Evolutionary conservation across 1,140 invertebrate species (phyloP).

Genomic region (Branchinecta lindahli): DNA sequence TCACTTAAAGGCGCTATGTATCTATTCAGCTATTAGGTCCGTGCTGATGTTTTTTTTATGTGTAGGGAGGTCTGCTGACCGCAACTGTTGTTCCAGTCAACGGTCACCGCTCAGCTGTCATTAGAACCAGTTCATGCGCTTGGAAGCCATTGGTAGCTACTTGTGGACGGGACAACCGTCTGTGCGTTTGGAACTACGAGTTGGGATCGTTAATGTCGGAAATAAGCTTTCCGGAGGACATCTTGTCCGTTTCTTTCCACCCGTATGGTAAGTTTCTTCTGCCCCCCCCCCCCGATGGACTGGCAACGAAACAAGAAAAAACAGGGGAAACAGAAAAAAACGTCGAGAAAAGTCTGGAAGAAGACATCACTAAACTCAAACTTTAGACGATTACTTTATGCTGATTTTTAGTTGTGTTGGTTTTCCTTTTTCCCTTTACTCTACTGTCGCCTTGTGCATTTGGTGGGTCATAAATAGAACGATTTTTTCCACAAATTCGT

Average conservation of each 20-base stretch:
- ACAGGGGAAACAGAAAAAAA: too few relatives aligned
- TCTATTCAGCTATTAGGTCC: too few relatives aligned
- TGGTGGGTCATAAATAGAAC: too few relatives aligned
- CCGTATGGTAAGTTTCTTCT: background rate
- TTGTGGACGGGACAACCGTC: background rate
- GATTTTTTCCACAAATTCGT: too few relatives aligned
- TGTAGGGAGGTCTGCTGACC: background rate
- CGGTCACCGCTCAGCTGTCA: background rate
- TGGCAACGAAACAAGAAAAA: too few relatives aligned
- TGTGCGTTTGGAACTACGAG: background rate
- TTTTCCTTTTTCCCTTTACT: too few relatives aligned
- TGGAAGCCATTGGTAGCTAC: conserved; percentile 1
- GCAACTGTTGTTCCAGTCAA: background rate
- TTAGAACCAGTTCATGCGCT: background rate
- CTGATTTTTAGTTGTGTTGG: too few relatives aligned
- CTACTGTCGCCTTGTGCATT: too few relatives aligned
- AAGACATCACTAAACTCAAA: too few relatives aligned
- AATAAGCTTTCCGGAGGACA: background rate
- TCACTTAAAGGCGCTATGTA: too few relatives aligned
- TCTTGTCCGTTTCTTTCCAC: background rate
- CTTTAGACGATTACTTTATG: too few relatives aligned
- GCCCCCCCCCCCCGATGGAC: background rate
- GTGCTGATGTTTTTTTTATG: background rate
- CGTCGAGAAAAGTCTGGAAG: too few relatives aligned
- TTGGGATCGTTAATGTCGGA: background rate